A percentile compares a stretch with the other conserved stretches of the same genome.
phyloP scores from a whole-genome alignment of 2,888 invertebrate genomes.

The Drosophila percnosoma region DNA sequence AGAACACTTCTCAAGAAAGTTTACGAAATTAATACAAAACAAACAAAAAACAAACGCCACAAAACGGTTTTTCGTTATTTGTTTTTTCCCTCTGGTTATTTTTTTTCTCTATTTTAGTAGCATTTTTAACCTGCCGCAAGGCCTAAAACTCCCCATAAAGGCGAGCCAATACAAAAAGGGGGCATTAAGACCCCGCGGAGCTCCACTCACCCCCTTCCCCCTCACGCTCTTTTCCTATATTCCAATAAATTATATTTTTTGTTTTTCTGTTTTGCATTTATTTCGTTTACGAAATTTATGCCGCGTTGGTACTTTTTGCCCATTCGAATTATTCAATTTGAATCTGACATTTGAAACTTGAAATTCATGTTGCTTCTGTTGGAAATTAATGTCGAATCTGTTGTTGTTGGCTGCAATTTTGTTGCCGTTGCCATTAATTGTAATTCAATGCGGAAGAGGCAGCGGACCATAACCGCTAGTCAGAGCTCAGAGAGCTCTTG shows the following conservation, averaged over 20 bases:
- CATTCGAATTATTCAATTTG: constrained; percentile 51
- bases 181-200: constrained; percentile 41
- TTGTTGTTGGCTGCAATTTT: constrained; percentile 18
- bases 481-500: constrained; percentile 43
- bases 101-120: constrained; percentile 43
- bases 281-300: constrained; percentile 25
- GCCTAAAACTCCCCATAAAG: constrained; percentile 45
- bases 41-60: constrained; percentile 37
- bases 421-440: constrained; percentile 65
- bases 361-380: constrained; percentile 55
- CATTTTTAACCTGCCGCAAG: constrained; percentile 51
- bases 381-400: constrained; percentile 39
- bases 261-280: neutral
- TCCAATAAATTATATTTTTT: constrained; percentile 18
- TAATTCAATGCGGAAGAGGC: constrained; percentile 81
- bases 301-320: constrained; percentile 40
- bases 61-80: constrained; percentile 58
- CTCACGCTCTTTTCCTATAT: neutral
- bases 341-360: constrained; percentile 76
- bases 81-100: constrained; percentile 14
- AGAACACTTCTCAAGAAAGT: constrained; percentile 70
- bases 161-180: constrained; percentile 58
- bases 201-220: neutral
- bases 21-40: constrained; percentile 47
- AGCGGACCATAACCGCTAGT: constrained; percentile 55